These are phyloP conservation scores for Drymodes brunneopygia DNA, from an alignment of 2,113 vertebrate species.

Conservation along the genomic window DNA sequence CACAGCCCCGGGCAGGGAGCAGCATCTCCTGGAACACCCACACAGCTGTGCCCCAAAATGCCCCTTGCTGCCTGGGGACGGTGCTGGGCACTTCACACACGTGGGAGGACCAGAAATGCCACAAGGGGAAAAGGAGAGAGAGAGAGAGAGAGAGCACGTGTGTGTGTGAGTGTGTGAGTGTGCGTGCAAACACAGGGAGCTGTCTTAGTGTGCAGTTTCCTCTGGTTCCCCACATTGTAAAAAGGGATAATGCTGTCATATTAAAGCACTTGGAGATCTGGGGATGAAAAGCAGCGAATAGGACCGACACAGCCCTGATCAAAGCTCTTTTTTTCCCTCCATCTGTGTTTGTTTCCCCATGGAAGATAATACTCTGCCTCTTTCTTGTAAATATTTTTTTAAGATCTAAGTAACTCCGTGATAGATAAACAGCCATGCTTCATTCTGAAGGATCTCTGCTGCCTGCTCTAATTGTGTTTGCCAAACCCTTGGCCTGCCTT, in stretches of 20 bases:
- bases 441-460: neutral
- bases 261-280: conserved; percentile 20
- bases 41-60: neutral
- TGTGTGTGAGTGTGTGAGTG: neutral
- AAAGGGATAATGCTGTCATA: conserved; percentile 8
- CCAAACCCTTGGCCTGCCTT: neutral
- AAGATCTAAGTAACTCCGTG: conserved; percentile 12
- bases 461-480: neutral
- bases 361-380: conserved; percentile 57
- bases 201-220: neutral
- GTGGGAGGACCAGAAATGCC: neutral
- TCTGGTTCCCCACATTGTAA: conserved; percentile 14
- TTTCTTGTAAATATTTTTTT: conserved; percentile 57
- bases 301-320: conserved; percentile 29
- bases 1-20: fast-evolving
- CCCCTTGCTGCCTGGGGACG: fast-evolving
- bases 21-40: fast-evolving
- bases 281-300: neutral
- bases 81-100: fast-evolving
- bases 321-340: conserved; percentile 36
- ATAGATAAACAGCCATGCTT: conserved; percentile 8
- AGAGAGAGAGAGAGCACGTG: no score
- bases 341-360: conserved; percentile 52
- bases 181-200: neutral
- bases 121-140: neutral